Conservation (phyloP, 2,113 vertebrate species). For the Cephalopholis sonnerati region DNA sequence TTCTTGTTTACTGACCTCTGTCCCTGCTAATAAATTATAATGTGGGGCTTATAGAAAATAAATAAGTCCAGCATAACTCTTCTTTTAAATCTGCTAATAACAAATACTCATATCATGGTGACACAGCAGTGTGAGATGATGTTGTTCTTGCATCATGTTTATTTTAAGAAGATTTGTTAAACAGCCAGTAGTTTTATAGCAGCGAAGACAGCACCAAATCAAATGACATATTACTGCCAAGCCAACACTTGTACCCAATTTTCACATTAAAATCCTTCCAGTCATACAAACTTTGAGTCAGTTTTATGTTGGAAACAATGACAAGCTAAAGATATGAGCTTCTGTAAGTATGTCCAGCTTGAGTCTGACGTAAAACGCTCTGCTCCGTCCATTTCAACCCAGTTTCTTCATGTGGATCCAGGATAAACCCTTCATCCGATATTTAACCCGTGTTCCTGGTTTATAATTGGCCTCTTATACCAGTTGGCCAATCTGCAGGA, state of each 20-base stretch:
- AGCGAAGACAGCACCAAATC: background rate
- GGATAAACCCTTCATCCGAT: background rate
- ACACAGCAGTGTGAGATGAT: background rate
- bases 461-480: background rate
- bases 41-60: too few species aligned
- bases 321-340: background rate
- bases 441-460: background rate
- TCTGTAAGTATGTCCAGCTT: background rate
- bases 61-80: background rate
- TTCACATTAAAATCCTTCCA: background rate
- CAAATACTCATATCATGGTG: background rate
- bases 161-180: constrained; percentile 31
- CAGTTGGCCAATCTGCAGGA: background rate
- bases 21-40: background rate
- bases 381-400: background rate
- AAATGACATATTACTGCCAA: background rate
- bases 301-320: background rate
- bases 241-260: background rate
- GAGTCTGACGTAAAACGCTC: background rate
- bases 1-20: constrained; percentile 31
- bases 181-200: background rate
- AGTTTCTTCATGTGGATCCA: background rate
- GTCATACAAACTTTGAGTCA: background rate
- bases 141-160: constrained; percentile 30
- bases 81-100: background rate